phyloP scores from a whole-genome alignment of 2,113 vertebrate species.

The Podilymbus podiceps region DNA sequence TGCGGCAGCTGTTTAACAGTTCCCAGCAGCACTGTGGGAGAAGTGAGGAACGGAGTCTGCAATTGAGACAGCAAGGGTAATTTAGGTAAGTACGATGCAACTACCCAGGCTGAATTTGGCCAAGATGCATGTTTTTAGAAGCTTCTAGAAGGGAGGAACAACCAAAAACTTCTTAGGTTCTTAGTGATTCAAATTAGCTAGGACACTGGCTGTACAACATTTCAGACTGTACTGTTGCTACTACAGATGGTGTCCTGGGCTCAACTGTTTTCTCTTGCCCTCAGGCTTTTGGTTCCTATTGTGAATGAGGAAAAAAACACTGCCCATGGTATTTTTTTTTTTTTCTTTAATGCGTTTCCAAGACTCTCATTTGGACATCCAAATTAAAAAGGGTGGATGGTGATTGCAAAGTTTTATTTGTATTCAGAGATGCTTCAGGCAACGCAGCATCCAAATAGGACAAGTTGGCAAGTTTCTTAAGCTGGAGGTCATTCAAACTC shows the following conservation, averaged over 20 bases:
- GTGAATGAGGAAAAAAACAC: neutral
- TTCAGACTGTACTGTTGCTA: neutral
- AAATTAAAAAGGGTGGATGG: neutral
- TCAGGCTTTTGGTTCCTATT: neutral
- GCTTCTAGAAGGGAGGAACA: neutral
- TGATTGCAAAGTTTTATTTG: neutral
- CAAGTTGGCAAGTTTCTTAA: neutral
- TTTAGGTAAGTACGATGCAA: conserved; percentile 2
- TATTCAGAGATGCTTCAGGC: neutral
- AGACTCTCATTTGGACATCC: neutral
- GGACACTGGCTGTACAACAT: neutral
- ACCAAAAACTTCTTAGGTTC: neutral
- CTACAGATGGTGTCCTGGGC: neutral
- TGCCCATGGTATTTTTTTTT: accelerated
- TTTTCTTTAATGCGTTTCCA: neutral
- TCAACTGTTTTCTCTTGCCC: neutral
- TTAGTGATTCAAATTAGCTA: neutral
- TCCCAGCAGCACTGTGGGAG: neutral
- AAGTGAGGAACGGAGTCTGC: neutral
- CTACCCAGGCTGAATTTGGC: neutral
- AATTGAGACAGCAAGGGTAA: neutral
- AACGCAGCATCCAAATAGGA: neutral
- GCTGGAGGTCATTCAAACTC: neutral
- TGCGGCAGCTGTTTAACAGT: conserved; percentile 6
- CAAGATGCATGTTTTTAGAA: neutral